A percentile compares a stretch with the other conserved stretches of the same genome.
phyloP scores from a whole-genome alignment of 2,113 vertebrate species.

The Muntiacus reevesi region DNA sequence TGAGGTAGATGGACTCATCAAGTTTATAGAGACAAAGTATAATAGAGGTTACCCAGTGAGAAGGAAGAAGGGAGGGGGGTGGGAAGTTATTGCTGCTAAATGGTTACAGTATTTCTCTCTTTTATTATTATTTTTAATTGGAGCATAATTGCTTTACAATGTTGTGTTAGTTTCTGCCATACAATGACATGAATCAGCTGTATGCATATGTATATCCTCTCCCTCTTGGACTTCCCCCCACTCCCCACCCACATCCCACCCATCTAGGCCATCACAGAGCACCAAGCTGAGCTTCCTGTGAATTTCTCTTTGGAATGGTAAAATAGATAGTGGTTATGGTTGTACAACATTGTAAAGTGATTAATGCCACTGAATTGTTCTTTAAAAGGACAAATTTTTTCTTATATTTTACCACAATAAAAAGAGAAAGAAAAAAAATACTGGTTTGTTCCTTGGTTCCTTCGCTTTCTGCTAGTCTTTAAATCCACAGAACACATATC shows the following conservation, averaged over 20 bases:
- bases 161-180: not conserved
- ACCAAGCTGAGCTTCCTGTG: not conserved
- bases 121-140: not conserved
- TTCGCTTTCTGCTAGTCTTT: not conserved
- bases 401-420: not conserved
- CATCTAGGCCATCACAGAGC: not conserved
- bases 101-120: not conserved
- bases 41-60: not conserved
- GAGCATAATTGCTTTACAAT: not conserved
- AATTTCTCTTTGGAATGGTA: not conserved
- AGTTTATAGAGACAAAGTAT: not conserved
- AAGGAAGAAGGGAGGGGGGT: not conserved
- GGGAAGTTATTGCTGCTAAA: not conserved
- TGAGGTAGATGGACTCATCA: not conserved
- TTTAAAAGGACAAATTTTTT: not conserved
- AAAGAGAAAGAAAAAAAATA: not conserved
- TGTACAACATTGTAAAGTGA: not conserved
- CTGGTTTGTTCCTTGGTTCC: not conserved
- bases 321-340: not conserved
- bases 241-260: not conserved
- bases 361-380: not conserved
- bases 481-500: not conserved
- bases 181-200: not conserved
- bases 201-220: not conserved
- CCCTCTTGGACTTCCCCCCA: not conserved